These are phyloP conservation scores for Malurus cyaneus DNA, from an alignment of 2,113 vertebrate species.

Conservation along the genomic window DNA sequence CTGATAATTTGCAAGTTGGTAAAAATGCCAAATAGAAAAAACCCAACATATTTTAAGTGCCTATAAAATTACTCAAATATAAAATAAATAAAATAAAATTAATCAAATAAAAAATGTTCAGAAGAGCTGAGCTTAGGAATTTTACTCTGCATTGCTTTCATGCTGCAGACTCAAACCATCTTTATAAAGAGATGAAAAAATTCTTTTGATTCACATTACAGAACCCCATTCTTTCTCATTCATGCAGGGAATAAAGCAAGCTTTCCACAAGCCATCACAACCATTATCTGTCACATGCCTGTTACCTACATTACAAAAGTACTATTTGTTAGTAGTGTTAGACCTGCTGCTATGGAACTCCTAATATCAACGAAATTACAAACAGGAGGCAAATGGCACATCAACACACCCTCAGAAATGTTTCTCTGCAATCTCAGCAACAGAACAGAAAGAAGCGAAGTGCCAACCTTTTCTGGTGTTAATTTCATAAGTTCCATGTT, in stretches of 20 bases:
- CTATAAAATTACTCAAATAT: neutral
- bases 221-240: neutral
- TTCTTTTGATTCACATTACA: neutral
- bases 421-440: neutral
- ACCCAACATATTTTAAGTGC: neutral
- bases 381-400: neutral
- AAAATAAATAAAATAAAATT: too few species aligned
- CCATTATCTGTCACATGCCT: neutral
- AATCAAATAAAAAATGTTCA: neutral
- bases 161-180: neutral
- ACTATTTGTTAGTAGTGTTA: neutral
- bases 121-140: neutral
- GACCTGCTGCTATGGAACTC: neutral
- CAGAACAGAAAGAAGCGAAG: constrained; percentile 17
- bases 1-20: neutral
- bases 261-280: neutral
- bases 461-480: constrained; percentile 90
- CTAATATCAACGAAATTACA: neutral
- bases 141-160: neutral
- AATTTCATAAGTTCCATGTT: constrained; percentile 96
- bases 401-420: neutral
- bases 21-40: neutral
- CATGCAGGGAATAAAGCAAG: neutral
- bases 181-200: neutral
- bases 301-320: neutral